phyloP scores from a whole-genome alignment of 2,797 vertebrate species.

The Helostoma temminkii region DNA sequence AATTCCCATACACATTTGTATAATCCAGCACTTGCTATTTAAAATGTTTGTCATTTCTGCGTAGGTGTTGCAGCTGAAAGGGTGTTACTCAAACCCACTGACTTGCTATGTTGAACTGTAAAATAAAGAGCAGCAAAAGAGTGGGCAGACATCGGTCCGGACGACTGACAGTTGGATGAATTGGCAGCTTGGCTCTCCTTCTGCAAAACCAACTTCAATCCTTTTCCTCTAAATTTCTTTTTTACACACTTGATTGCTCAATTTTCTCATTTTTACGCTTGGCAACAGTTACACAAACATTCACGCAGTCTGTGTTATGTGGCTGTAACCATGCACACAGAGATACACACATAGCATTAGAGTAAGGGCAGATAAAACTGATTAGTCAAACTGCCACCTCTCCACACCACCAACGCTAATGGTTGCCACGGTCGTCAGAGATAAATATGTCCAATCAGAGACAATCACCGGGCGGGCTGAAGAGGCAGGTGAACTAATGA shows the following conservation, averaged over 20 bases:
- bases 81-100: background rate
- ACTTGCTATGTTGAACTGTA: constrained; percentile 27
- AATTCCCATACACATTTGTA: constrained; percentile 7
- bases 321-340: constrained; percentile 4
- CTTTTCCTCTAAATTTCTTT: constrained; percentile 38
- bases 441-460: constrained; percentile 80
- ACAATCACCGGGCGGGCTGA: constrained; percentile 74
- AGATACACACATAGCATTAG: constrained; percentile 41
- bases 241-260: constrained; percentile 49
- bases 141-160: constrained; percentile 56
- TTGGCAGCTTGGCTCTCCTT: constrained; percentile 51
- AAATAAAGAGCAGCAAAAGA: constrained; percentile 45
- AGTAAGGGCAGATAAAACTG: constrained; percentile 69
- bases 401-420: constrained; percentile 79
- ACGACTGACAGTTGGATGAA: constrained; percentile 60
- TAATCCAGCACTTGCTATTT: constrained; percentile 9
- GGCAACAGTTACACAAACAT: constrained; percentile 29
- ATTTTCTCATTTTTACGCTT: constrained; percentile 21
- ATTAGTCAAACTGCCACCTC: constrained; percentile 80
- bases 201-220: constrained; percentile 46
- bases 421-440: constrained; percentile 72
- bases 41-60: constrained; percentile 25
- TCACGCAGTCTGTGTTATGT: constrained; percentile 19
- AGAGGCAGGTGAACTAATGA: constrained; percentile 82
- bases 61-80: constrained; percentile 25